These are phyloP conservation scores for Natator depressus DNA, from an alignment of 2,113 vertebrate genomes.

Conservation along the genomic window DNA sequence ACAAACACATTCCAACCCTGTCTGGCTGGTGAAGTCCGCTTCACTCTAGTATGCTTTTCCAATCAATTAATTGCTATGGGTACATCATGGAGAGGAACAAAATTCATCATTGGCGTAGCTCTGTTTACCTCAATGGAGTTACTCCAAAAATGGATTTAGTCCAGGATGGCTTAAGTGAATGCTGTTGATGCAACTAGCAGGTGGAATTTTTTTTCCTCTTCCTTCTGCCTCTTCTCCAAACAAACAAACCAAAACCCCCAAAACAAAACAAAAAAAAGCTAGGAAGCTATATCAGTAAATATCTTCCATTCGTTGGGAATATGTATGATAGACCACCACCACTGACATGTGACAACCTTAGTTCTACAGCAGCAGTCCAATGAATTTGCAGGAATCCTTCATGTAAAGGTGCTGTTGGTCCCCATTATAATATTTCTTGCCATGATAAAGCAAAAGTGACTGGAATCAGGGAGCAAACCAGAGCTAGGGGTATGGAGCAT, in stretches of 20 bases:
- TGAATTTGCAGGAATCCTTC: neutral
- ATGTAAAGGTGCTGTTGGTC: neutral
- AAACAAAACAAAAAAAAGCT: neutral
- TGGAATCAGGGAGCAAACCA: neutral
- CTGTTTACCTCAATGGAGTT: rapidly evolving
- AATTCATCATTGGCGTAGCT: neutral
- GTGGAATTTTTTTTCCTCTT: too few relatives aligned
- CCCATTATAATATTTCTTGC: neutral
- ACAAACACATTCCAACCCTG: rapidly evolving
- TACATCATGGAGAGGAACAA: neutral
- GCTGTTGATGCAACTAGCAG: rapidly evolving
- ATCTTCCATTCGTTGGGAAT: rapidly evolving
- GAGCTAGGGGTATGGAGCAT: neutral
- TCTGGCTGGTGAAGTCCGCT: neutral
- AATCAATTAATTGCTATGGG: neutral
- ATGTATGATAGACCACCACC: rapidly evolving
- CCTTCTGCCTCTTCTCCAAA: neutral
- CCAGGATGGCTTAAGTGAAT: rapidly evolving
- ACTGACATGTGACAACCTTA: neutral
- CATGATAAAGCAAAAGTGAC: neutral
- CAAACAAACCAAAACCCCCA: neutral
- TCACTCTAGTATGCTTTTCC: neutral
- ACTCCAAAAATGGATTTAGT: neutral
- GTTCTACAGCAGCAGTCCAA: neutral
- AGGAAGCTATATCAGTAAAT: rapidly evolving